A percentile compares a stretch with the other conserved stretches of the same genome.
These are phyloP conservation scores for Paracanthobrama guichenoti DNA, from an alignment of 2,113 vertebrate genomes.

Conservation along the genomic window DNA sequence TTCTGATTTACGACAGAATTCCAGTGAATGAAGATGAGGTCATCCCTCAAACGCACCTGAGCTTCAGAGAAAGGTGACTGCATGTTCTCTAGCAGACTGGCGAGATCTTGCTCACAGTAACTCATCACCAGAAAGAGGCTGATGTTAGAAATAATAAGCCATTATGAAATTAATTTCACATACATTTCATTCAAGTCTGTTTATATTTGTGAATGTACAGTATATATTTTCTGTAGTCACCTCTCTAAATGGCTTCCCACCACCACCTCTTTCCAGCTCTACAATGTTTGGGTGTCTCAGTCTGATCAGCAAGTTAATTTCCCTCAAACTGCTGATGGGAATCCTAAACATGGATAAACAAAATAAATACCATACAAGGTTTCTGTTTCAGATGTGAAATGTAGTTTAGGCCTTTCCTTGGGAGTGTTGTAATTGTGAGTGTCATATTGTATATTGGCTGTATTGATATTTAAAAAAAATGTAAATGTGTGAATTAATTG, in stretches of 20 bases:
- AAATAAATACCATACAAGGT: background rate
- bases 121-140: slow-evolving; percentile 98
- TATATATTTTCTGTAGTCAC: slow-evolving; percentile 63
- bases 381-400: background rate
- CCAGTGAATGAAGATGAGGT: background rate
- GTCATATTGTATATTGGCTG: too few relatives aligned
- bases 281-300: slow-evolving; percentile 92
- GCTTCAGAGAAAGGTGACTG: slow-evolving; percentile 94
- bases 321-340: slow-evolving; percentile 94
- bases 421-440: background rate
- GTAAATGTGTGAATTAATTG: background rate
- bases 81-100: slow-evolving; percentile 97
- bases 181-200: background rate
- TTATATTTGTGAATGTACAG: too few relatives aligned
- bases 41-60: slow-evolving; percentile 76
- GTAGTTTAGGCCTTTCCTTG: background rate
- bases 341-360: slow-evolving; percentile 72
- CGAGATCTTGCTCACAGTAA: slow-evolving; percentile 97
- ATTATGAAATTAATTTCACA: background rate
- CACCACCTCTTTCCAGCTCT: slow-evolving; percentile 95
- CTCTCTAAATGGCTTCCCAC: slow-evolving; percentile 95
- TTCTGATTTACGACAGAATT: background rate
- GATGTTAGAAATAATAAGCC: slow-evolving; percentile 22
- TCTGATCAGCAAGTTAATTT: slow-evolving; percentile 90
- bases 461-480: too few relatives aligned